Conservation (phyloP, 2,113 vertebrate species). For the Montifringilla adamsi region DNA sequence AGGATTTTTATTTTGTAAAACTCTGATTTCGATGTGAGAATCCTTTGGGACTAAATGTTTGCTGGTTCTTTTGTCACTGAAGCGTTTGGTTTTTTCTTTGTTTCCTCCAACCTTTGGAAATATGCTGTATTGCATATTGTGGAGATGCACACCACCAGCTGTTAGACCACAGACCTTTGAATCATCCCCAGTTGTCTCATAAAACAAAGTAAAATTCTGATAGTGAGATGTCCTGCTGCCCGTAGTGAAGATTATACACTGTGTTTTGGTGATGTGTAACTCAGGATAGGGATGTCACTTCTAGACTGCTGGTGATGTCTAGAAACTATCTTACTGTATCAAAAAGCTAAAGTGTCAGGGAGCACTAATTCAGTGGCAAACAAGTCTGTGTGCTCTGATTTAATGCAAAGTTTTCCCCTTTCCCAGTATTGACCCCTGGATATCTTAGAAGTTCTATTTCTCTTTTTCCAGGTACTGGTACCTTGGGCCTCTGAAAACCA, state of each 20-base stretch:
- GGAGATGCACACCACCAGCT: background rate
- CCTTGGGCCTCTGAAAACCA: slow-evolving; percentile 91
- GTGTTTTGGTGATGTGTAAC: background rate
- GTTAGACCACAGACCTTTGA: background rate
- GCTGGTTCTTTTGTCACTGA: background rate
- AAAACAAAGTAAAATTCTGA: background rate
- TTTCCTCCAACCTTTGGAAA: background rate
- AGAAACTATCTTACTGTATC: background rate
- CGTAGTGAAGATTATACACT: background rate
- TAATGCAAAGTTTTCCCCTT: background rate
- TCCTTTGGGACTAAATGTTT: background rate
- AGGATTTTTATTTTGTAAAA: slow-evolving; percentile 8
- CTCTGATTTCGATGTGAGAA: background rate
- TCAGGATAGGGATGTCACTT: background rate
- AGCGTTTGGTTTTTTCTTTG: background rate
- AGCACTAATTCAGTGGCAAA: background rate
- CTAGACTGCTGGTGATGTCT: background rate
- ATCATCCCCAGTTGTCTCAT: background rate
- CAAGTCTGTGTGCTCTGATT: background rate
- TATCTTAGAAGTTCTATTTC: background rate
- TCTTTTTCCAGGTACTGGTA: slow-evolving; percentile 89
- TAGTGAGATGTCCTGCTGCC: background rate
- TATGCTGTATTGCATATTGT: background rate
- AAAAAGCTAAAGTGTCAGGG: background rate
- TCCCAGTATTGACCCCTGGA: background rate